Evolutionary conservation across 2,797 vertebrate genomes (phyloP).

Genomic region (Gadopsis marmoratus): DNA sequence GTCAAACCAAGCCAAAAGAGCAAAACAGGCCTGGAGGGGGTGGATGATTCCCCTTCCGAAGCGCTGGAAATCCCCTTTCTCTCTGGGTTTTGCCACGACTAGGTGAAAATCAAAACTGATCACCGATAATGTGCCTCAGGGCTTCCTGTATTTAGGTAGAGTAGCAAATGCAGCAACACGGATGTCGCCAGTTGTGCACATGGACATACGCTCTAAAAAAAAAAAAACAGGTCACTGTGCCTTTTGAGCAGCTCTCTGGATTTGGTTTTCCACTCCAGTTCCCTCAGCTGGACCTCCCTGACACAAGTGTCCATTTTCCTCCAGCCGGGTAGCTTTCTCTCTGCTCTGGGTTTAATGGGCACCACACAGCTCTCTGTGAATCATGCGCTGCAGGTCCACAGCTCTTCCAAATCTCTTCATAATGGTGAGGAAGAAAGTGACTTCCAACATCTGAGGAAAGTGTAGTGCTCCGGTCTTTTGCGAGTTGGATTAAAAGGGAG

Average conservation of each 20-base stretch:
- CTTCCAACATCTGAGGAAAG: slow-evolving; percentile 42
- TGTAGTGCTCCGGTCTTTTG: slow-evolving; percentile 27
- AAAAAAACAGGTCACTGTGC: slow-evolving; percentile 14
- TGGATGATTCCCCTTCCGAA: slow-evolving; percentile 31
- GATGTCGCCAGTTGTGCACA: slow-evolving; percentile 13
- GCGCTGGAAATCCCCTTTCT: slow-evolving; percentile 42
- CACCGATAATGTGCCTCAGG: neutral
- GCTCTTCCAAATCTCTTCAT: slow-evolving; percentile 36
- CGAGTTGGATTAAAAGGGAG: slow-evolving; percentile 27
- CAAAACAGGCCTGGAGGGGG: slow-evolving; percentile 9
- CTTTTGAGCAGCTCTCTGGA: slow-evolving; percentile 50
- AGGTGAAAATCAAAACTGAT: slow-evolving; percentile 26
- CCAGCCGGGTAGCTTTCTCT: slow-evolving; percentile 43
- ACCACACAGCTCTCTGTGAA: slow-evolving; percentile 30
- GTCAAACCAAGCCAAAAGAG: slow-evolving; percentile 34
- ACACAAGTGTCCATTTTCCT: slow-evolving; percentile 47
- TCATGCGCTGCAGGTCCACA: slow-evolving; percentile 17
- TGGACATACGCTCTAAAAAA: slow-evolving; percentile 31
- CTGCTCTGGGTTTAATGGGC: slow-evolving; percentile 22
- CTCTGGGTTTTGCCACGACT: slow-evolving; percentile 15
- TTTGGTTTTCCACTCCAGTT: slow-evolving; percentile 72
- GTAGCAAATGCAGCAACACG: neutral
- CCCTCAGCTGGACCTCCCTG: slow-evolving; percentile 58
- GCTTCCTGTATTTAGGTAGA: slow-evolving; percentile 1
- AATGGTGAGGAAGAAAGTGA: slow-evolving; percentile 12